Evolutionary conservation across 2,888 invertebrate species (phyloP), one percentile per base, ranked within the genome.

Genomic region (Sphaerophoria rueppellii): DNA sequence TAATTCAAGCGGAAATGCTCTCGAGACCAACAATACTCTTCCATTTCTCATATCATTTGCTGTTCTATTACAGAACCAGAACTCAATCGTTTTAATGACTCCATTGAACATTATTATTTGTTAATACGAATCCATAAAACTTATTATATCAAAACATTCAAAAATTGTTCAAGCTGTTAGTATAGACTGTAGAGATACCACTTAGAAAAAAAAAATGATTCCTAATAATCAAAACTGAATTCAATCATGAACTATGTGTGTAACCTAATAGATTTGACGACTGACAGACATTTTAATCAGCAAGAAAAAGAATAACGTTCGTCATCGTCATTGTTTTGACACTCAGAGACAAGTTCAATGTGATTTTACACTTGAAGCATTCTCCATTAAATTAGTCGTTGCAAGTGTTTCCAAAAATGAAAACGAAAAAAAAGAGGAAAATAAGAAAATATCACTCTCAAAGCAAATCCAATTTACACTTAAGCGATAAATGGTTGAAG

Each of bases 391-490:
- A 16, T 55, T 24, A 69, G 35, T 65, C 65, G 54, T 52, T 65
- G 67, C 67, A 67, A 65, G 69, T 74, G 70, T 58, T 65, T 63
- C 52, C 70, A 75, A 75, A 80, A 72, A 67, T 32, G 4, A 43
- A 34, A 32, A 34, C 34, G n/a, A 50, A 24, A 60, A 6, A 43
- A 12, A 4, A 46, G 5, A 61, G 46, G n/a, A 32, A 61, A 60
- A 82, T 6, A 37, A 6, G 7, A 6, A 6, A 7, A 82, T 58
- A 50, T 60, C 65, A 60, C 58, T 43, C 40, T 78, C 37, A 43
- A 80, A 75, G 61, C 67, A 83, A 83, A 83, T 83, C 85, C 81
- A 85, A 85, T 85, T 85, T 85, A 85, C 85, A 85, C 81, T 85
- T 85, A 85, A 85, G 76, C 85, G 85, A 85, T 85, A 81, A 85